Evolutionary conservation across 1,140 invertebrate genomes (phyloP), one percentile per base, ranked within the genome.

Genomic region (Chironomus tepperi): DNA sequence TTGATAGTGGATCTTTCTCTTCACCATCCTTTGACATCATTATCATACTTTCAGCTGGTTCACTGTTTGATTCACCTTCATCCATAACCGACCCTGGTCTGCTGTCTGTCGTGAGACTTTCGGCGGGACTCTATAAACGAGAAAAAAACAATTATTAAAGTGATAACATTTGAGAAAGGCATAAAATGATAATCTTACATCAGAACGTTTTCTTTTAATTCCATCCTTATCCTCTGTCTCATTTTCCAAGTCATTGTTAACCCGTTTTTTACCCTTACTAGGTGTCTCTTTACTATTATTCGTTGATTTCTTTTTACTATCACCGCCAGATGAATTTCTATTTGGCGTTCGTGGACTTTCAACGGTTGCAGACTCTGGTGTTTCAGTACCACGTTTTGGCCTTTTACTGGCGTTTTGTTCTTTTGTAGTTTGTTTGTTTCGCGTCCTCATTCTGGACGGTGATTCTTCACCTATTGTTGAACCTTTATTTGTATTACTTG

Each of bases 381-480:
- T 91, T 77, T 92, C 91, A 76, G 89, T 90, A 77, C 91, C 90
- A 79, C 91, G 88, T 79, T 88, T 88, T 78, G 85, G 86, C 82
- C 85, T 87, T 84, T 86, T 87, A 47, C 85, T 87, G 75, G 86
- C 83, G 81, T 86, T 88, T 87, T 90, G 84, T 84, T 92, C 91
- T 83, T 93, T 93, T 34, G 89, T 84, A 15, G 65, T 70, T 76
- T 84, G 87, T 83, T 94, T 93, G 78, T 94, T 95, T 77, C 93
- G 86, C 47, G 93, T 95, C 80, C 93, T 88, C 90, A 95, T 94
- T 82, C 93, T 89, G 80, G 91, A 92, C 73, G 91, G 91, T 81
- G 90, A 91, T 79, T 88, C 89, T 79, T 93, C 92, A 76, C 81
- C 82, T 80, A 73, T 12, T 16, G 70, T 43, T 74, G 81, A 82